phyloP scores from a whole-genome alignment of 2,888 invertebrate genomes.

The Argyresthia albistria region DNA sequence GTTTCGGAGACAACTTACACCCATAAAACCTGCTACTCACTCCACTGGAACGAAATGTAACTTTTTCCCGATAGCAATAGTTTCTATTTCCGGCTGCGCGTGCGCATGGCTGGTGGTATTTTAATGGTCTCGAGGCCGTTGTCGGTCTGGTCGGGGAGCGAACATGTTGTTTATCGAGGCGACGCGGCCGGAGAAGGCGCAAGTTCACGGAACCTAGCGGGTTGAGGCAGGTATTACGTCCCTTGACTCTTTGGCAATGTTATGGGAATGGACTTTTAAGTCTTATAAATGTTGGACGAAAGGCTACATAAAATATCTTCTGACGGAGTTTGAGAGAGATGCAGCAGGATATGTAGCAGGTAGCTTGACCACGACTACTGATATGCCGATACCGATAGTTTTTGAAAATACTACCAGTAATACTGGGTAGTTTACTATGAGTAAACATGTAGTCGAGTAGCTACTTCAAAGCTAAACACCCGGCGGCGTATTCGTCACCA shows the following conservation, averaged over 20 bases:
- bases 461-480: too few relatives aligned
- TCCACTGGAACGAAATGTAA: neutral
- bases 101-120: conserved; percentile 32
- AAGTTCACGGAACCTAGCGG: conserved; percentile 6
- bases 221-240: neutral
- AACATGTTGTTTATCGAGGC: conserved; percentile 15
- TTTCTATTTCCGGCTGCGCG: conserved; percentile 25
- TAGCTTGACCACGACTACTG: too few relatives aligned
- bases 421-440: too few relatives aligned
- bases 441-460: too few relatives aligned
- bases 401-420: too few relatives aligned
- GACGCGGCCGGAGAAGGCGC: neutral
- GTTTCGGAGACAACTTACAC: too few relatives aligned
- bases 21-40: neutral
- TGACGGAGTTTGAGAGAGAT: neutral
- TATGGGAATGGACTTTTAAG: neutral
- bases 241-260: neutral
- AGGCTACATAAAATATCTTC: neutral
- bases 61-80: conserved; percentile 14
- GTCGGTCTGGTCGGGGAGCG: conserved; percentile 7
- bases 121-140: conserved; percentile 27
- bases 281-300: neutral
- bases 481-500: too few relatives aligned
- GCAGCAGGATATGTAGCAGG: too few relatives aligned
- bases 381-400: too few relatives aligned